These are phyloP conservation scores for Mungos mungo DNA, from an alignment of 2,113 vertebrate genomes.

Conservation along the genomic window DNA sequence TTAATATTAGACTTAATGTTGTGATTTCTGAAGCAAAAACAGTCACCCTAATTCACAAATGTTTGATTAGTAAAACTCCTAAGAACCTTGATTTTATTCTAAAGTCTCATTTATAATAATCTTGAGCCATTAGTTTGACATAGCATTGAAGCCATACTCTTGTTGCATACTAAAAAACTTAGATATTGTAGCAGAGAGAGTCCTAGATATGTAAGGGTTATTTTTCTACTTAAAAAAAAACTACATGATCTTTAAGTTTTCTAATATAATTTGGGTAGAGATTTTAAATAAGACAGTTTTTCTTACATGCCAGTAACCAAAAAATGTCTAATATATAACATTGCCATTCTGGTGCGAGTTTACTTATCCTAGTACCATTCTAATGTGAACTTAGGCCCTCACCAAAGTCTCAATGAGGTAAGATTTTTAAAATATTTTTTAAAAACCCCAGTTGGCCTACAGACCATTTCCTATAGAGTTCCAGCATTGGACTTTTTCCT, in stretches of 20 bases:
- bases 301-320: neutral
- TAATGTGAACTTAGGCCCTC: neutral
- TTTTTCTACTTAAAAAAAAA: neutral
- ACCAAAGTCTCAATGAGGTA: constrained; percentile 44
- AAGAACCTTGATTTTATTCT: constrained; percentile 26
- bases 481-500: constrained; percentile 31
- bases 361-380: constrained; percentile 8
- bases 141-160: neutral
- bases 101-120: constrained; percentile 10
- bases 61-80: constrained; percentile 39
- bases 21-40: constrained; percentile 35
- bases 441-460: constrained; percentile 3
- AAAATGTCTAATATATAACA: neutral
- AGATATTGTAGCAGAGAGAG: constrained; percentile 15
- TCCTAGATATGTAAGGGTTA: neutral
- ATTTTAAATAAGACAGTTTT: constrained; percentile 38
- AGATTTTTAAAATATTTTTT: neutral
- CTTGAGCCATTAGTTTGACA: constrained; percentile 16
- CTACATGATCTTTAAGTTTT: neutral
- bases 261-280: constrained; percentile 35
- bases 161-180: constrained; percentile 8
- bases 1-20: constrained; percentile 46
- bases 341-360: neutral
- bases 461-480: constrained; percentile 16
- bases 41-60: neutral